Base-by-base conservation (phyloP, 2,888 invertebrate species). In the Acanthococcus lagerstroemiae region DNA sequence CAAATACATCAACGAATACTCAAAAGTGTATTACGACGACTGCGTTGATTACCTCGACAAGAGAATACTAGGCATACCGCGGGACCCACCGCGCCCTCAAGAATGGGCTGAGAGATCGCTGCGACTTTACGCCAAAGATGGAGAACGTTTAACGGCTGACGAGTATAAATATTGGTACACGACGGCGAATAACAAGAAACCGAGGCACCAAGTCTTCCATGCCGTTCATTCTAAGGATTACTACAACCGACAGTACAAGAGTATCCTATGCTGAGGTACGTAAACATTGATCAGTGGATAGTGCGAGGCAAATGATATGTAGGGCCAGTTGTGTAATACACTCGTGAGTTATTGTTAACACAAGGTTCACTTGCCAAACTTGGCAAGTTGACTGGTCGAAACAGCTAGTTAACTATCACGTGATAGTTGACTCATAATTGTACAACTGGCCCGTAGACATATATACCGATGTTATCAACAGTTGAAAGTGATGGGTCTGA, bases 51-150 rank as follows among this genome's bases (percentile, higher is more conserved):
- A 86, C 78, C 77, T 91, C 77, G 86, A 91, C 76, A 83, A 85
- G 74, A 82, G 87, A 72, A 83, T 85, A 76, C 80, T 80, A 70
- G 90, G 90, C 0, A 69, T 77, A 24, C 67, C 75, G 68, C 81
- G 85, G 56, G 90, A 90, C 71, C 80, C 81, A 68, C 91, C 90
- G 1, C 80, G 84, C 65, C 84, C 90, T 17, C 88, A 90, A 77
- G 90, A 89, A 27, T 91, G 91, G 91, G 87, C 86, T 56, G 91
- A 91, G 76, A 82, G 91, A 65, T 85, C 84, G 46, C 80, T 90
- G 68, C 81, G 90, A 71, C 86, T 86, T 9, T 88, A 85, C 77
- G 75, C 76, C 56, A 67, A 61, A 24, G 68, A 68, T 21, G 66
- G 67, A 1, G 46, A 27, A 7, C 60, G 68, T 24, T 44, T 70